Conservation (phyloP, 2,113 vertebrate species). For the Scolopax mira region DNA sequence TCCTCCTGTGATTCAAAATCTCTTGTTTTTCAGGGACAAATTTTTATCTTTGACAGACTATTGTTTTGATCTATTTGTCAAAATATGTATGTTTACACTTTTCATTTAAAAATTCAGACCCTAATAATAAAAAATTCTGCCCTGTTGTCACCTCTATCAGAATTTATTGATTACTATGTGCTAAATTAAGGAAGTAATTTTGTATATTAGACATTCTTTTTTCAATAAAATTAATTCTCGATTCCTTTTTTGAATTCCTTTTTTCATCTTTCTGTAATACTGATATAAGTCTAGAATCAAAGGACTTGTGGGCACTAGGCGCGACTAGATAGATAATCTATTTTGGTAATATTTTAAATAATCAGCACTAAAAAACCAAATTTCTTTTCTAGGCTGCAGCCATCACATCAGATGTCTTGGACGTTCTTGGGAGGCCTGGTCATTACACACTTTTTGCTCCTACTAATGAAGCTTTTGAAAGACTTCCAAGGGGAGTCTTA, state of each 20-base stretch:
- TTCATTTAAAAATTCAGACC: not conserved
- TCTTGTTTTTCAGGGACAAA: not conserved
- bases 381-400: conserved; percentile 78
- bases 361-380: not conserved
- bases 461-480: conserved; percentile 91
- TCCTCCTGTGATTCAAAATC: not conserved
- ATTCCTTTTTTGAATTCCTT: accelerated
- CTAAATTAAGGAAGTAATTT: not conserved
- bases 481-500: conserved; percentile 81
- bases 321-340: not conserved
- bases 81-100: not conserved
- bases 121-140: not conserved
- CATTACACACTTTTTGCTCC: conserved; percentile 95
- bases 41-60: not conserved
- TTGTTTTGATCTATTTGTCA: not conserved
- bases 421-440: conserved; percentile 84
- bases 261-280: not conserved
- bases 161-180: not conserved
- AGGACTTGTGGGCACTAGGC: not conserved
- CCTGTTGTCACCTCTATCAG: not conserved
- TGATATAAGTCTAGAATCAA: not conserved
- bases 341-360: not conserved
- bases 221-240: not conserved
- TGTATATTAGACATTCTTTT: not conserved
- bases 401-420: conserved; percentile 79